Evolutionary conservation across 2,888 invertebrate genomes (phyloP).

Genomic region (Isotomurus palustris): DNA sequence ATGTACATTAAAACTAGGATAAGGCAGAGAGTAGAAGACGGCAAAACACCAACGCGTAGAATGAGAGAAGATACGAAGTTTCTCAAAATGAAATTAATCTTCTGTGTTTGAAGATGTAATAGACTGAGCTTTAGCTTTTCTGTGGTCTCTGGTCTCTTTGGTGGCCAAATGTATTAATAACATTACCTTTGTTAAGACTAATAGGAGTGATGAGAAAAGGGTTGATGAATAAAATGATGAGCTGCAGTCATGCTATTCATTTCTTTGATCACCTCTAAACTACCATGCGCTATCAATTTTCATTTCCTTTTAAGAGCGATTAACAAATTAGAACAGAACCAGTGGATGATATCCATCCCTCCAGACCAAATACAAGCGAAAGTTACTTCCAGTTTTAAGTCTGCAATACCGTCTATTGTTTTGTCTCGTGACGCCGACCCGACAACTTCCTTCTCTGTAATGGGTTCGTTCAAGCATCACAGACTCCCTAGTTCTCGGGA

Average conservation of each 20-base stretch:
- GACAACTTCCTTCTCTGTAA: too few relatives aligned
- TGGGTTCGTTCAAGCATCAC: too few relatives aligned
- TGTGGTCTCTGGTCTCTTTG: background rate
- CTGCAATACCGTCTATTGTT: too few relatives aligned
- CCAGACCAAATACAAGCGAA: too few relatives aligned
- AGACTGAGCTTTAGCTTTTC: background rate
- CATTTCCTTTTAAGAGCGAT: conserved; percentile 43
- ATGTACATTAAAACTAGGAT: background rate
- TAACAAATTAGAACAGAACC: conserved; percentile 26
- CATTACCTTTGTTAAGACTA: conserved; percentile 5
- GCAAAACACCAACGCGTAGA: background rate
- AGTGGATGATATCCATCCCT: background rate
- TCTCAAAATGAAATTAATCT: conserved; percentile 8
- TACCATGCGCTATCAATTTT: conserved; percentile 36
- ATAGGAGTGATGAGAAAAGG: conserved; percentile 31
- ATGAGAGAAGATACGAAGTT: conserved; percentile 6
- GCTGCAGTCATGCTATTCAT: conserved; percentile 44
- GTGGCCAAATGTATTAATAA: conserved; percentile 1
- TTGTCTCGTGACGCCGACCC: too few relatives aligned
- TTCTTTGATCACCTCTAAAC: conserved; percentile 18
- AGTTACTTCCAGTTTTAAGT: too few relatives aligned
- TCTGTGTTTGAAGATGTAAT: background rate
- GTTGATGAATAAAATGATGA: conserved; percentile 44
- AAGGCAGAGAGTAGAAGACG: too few relatives aligned
- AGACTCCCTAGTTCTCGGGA: too few relatives aligned